Evolutionary conservation across 1,140 invertebrate genomes (phyloP), one percentile per base, ranked within the genome.

Genomic region (Venustaconcha ellipsiformis): DNA sequence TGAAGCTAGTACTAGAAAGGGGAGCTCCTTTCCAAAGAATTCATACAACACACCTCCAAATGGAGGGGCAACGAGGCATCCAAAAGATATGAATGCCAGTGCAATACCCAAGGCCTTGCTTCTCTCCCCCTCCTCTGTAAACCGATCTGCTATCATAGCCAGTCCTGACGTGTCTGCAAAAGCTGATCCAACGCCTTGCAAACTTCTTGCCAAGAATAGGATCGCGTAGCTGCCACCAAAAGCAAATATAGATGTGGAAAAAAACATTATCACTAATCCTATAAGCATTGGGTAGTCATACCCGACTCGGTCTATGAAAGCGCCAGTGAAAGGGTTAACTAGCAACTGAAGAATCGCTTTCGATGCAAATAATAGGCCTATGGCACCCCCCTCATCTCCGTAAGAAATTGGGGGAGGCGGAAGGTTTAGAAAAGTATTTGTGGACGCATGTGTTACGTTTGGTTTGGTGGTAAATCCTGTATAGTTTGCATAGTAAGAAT

Each of bases 251-350:
- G 97, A 95, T 2, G 99, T 99, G 6, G 97, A 99, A 58, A 99
- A 92, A 91, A 99, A 99, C 96, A 99, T 99, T 70, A 99, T 98
- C 30, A 93, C 94, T 18, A 99, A 92, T 13, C 99, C 98, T 78
- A 99, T 95, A 95, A 99, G 98, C 97, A 99, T 99, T 0, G 99
- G 99, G 65, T 98, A 93, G 83, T 99, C 99, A 89, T 99, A 99
- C 75, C 99, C 99, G 83, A 99, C 97, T 80, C 95, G 94, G 91
- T 99, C 99, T 78, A 99, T 99, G 37, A 99, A 92, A 26, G 96
- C 96, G 78, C 99, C 99, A 26, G 96, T 98, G 85, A 99, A 99
- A 0, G 99, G 99, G 89, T 99, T 99, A 26, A 99, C 94, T 93
- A 99, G 95, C 20, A 99, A 92, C 87, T 99, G 99, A 2, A 99